Evolutionary conservation across 2,888 invertebrate species (phyloP), one percentile per base, ranked within the genome.

Genomic region (Parasteatoda lunata): DNA sequence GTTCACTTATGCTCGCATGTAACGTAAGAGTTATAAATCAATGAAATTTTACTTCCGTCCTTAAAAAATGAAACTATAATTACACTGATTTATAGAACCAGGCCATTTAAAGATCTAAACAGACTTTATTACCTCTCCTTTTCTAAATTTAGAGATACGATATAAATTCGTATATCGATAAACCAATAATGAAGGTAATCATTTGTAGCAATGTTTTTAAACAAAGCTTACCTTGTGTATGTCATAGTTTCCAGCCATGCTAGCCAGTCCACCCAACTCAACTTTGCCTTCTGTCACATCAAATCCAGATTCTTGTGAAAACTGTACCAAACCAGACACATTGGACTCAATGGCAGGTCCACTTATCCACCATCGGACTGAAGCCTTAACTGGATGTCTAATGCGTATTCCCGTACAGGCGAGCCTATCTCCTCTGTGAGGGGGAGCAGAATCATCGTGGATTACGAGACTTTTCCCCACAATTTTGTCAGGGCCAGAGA

Each of bases 391-490:
- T 3, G 88, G 89, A 80, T 90, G 90, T 8, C 79, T 51, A 15
- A 80, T 71, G 13, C 79, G 59, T 48, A 90, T 89, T 96, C 94
- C 94, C 8, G 97, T 95, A 92, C 98, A 98, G 0, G 96, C 97
- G 91, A 98, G 93, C 88, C 97, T 93, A 92, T 97, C 96, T 13
- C 97, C 97, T 89, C 97, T 93, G 0, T 97, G 97, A 88, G 95
- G 94, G 0, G 97, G 97, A 0, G 96, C 96, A 91, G 95, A 94
- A 91, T 97, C 97, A 91, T 96, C 97, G 90, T 96, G 96, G 75
- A 98, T 94, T 3, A 97, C 96, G 54, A 98, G 65, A 13, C 77
- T 66, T 92, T 78, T 96, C 96, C 90, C 88, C 3, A 88, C 47
- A 11, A 89, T 87, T 49, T 84, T 88, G 90, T 94, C 93, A 15